Evolutionary conservation across 2,797 vertebrate species (phyloP).

Genomic region (Microctenopoma stevenorrisi): DNA sequence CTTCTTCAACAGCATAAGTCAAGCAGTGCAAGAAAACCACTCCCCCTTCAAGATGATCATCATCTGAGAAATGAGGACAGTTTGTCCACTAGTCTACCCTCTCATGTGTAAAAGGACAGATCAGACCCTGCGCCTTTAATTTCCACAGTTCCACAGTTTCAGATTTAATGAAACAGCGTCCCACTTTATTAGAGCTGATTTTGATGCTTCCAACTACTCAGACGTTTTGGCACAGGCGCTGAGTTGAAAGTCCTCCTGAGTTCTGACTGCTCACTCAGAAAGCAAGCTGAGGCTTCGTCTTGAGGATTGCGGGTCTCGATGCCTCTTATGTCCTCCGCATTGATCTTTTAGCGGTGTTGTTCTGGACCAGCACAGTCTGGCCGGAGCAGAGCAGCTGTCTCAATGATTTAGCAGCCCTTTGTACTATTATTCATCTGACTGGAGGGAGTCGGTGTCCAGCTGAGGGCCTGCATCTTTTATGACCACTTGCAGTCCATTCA

Average conservation of each 20-base stretch:
- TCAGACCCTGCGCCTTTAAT: slow-evolving; percentile 17
- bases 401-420: slow-evolving; percentile 84
- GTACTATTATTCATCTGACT: slow-evolving; percentile 85
- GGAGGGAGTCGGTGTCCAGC: slow-evolving; percentile 77
- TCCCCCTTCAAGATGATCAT: slow-evolving; percentile 9
- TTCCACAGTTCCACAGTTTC: slow-evolving; percentile 32
- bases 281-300: slow-evolving; percentile 43
- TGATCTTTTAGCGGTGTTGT: slow-evolving; percentile 74
- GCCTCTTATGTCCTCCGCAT: slow-evolving; percentile 67
- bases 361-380: slow-evolving; percentile 63
- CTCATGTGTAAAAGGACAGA: slow-evolving; percentile 30
- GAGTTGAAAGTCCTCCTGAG: slow-evolving; percentile 52
- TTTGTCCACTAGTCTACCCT: slow-evolving; percentile 18
- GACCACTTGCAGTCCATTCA: slow-evolving; percentile 82
- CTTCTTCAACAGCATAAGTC: slow-evolving; percentile 43
- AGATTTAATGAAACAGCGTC: slow-evolving; percentile 29
- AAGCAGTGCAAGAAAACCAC: background rate
- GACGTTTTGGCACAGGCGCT: slow-evolving; percentile 26
- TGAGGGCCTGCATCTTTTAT: slow-evolving; percentile 82
- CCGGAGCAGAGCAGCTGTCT: slow-evolving; percentile 73
- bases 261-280: slow-evolving; percentile 48
- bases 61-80: slow-evolving; percentile 24
- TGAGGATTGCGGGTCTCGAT: slow-evolving; percentile 38
- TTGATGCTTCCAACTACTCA: slow-evolving; percentile 47
- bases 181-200: slow-evolving; percentile 20